Evolutionary conservation across 30 jellyfish, hydroid and myxozoan species (phyloP).

Genomic region (Hydra vulgaris): DNA sequence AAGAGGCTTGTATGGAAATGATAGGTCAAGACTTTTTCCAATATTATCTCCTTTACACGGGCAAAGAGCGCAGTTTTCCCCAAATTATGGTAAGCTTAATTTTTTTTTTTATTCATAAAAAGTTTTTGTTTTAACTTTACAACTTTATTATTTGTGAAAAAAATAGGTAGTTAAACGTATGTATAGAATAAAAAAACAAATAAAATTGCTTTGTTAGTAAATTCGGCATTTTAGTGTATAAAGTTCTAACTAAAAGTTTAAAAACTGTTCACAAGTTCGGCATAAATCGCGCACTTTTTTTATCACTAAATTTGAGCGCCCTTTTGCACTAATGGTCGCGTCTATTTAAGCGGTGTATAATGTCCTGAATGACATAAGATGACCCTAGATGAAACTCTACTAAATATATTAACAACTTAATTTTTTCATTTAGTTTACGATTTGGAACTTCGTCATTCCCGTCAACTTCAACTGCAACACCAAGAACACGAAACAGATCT

Average conservation of each 20-base stretch:
- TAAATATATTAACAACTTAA: not conserved
- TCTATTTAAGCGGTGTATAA: not conserved
- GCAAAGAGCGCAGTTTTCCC: slow-evolving; percentile 18
- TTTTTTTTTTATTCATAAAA: not conserved
- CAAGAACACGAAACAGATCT: slow-evolving; percentile 28
- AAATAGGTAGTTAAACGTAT: not conserved
- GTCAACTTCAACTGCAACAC: slow-evolving; percentile 43
- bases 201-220: not conserved
- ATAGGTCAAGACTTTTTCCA: slow-evolving; percentile 14
- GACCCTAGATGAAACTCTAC: not conserved
- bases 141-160: not conserved
- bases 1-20: slow-evolving; percentile 53
- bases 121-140: not conserved
- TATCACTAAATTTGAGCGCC: not conserved
- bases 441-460: slow-evolving; percentile 28
- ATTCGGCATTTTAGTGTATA: not conserved
- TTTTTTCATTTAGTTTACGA: slow-evolving; percentile 47
- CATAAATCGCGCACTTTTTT: not conserved
- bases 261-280: not conserved
- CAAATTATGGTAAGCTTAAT: slow-evolving; percentile 8
- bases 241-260: not conserved
- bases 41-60: slow-evolving; percentile 5
- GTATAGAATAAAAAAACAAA: not conserved
- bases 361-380: not conserved
- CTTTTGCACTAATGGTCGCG: not conserved